phyloP scores from a whole-genome alignment of 2,888 invertebrate genomes.

The Leptinotarsa rubiginosa region DNA sequence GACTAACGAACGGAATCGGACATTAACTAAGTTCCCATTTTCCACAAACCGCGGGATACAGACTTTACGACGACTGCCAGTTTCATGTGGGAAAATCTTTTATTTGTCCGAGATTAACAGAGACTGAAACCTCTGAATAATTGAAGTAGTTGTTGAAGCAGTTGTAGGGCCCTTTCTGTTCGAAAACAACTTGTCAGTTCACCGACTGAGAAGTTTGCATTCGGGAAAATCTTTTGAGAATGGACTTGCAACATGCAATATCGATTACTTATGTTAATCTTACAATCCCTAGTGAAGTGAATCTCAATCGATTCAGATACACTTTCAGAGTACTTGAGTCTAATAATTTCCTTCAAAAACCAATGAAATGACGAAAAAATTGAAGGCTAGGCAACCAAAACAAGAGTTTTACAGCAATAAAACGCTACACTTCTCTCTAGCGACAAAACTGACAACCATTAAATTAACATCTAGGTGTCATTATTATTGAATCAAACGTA shows the following conservation, averaged over 20 bases:
- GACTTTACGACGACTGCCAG: neutral
- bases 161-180: neutral
- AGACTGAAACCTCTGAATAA: slow-evolving; percentile 18
- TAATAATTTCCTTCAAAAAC: too few species aligned
- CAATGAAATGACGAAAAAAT: too few species aligned
- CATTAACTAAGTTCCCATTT: neutral
- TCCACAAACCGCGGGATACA: slow-evolving; percentile 7
- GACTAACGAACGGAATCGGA: slow-evolving; percentile 4
- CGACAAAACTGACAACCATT: too few species aligned
- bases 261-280: slow-evolving; percentile 7
- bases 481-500: too few species aligned
- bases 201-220: neutral
- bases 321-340: too few species aligned
- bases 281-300: neutral
- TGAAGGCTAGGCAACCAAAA: too few species aligned
- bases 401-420: too few species aligned
- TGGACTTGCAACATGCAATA: neutral
- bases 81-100: slow-evolving; percentile 14
- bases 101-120: slow-evolving; percentile 20
- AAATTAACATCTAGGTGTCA: too few species aligned
- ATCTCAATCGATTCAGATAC: neutral
- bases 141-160: slow-evolving; percentile 19
- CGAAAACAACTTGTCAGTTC: neutral
- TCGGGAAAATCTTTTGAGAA: neutral
- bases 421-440: too few species aligned